A percentile compares a stretch with the other conserved stretches of the same genome.
phyloP scores from a whole-genome alignment of 2,888 invertebrate species.

The Amiota mariae region DNA sequence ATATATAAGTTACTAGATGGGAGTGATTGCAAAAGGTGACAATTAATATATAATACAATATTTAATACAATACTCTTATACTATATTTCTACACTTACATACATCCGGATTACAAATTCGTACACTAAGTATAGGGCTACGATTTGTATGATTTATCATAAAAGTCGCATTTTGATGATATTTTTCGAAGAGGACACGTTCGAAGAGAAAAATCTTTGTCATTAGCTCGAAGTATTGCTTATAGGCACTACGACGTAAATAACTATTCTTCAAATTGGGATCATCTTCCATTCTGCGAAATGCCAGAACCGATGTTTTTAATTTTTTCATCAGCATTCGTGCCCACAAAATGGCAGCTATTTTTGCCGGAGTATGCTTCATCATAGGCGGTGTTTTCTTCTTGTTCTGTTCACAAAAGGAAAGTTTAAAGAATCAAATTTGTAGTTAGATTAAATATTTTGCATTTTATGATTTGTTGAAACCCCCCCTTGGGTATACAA shows the following conservation, averaged over 20 bases:
- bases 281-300: slow-evolving; percentile 79
- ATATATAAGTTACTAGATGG: slow-evolving; percentile 58
- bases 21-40: neutral
- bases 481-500: no score
- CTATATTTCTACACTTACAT: slow-evolving; percentile 48
- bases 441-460: no score
- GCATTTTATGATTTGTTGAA: no score
- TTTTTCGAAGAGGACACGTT: slow-evolving; percentile 81
- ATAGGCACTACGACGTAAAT: slow-evolving; percentile 84
- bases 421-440: no score
- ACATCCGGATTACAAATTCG: slow-evolving; percentile 69
- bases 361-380: slow-evolving; percentile 85
- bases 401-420: slow-evolving; percentile 28
- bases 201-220: slow-evolving; percentile 83
- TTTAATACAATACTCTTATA: neutral
- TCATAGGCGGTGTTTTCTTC: slow-evolving; percentile 73
- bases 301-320: slow-evolving; percentile 86
- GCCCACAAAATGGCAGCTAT: slow-evolving; percentile 92
- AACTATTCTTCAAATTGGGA: slow-evolving; percentile 77
- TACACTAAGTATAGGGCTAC: slow-evolving; percentile 80
- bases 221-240: slow-evolving; percentile 85
- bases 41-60: neutral
- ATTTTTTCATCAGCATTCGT: slow-evolving; percentile 82
- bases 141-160: slow-evolving; percentile 80
- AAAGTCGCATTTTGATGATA: slow-evolving; percentile 81